A percentile compares a stretch with the other conserved stretches of the same genome.
Evolutionary conservation across 2,797 vertebrate genomes (phyloP).

Genomic region (Eulemur rubriventer): DNA sequence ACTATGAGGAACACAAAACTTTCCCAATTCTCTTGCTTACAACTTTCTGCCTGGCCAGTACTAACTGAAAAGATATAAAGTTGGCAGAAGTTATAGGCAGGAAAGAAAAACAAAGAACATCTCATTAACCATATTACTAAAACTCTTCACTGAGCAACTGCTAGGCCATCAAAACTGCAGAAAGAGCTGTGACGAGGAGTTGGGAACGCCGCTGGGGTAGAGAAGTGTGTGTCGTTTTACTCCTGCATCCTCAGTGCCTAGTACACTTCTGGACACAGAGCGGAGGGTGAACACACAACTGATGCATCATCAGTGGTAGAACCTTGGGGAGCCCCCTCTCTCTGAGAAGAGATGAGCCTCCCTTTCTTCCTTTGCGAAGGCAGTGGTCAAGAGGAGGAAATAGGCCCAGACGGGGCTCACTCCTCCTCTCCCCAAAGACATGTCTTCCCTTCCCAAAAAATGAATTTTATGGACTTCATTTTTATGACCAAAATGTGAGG

Average conservation of each 20-base stretch:
- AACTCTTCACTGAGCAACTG: neutral
- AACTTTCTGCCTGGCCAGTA: neutral
- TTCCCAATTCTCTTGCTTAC: constrained; percentile 14
- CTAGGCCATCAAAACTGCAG: neutral
- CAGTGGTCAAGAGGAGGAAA: neutral
- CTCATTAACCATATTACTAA: neutral
- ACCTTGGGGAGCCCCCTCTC: neutral
- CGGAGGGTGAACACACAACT: neutral
- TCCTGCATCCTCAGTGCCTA: neutral
- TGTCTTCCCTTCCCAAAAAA: too few species aligned
- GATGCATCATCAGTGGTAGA: neutral
- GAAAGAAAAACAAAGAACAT: neutral
- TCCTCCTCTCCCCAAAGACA: neutral
- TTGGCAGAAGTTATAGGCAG: neutral
- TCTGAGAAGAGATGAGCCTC: neutral
- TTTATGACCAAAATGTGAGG: neutral
- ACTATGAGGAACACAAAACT: neutral
- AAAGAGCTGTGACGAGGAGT: neutral
- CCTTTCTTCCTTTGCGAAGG: neutral
- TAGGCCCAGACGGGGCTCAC: neutral
- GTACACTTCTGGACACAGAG: neutral
- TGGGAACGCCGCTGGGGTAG: neutral
- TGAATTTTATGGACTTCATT: neutral
- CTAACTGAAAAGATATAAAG: neutral
- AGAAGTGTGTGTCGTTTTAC: neutral